Conservation (phyloP, 2,113 vertebrate species). For the Solea senegalensis region DNA sequence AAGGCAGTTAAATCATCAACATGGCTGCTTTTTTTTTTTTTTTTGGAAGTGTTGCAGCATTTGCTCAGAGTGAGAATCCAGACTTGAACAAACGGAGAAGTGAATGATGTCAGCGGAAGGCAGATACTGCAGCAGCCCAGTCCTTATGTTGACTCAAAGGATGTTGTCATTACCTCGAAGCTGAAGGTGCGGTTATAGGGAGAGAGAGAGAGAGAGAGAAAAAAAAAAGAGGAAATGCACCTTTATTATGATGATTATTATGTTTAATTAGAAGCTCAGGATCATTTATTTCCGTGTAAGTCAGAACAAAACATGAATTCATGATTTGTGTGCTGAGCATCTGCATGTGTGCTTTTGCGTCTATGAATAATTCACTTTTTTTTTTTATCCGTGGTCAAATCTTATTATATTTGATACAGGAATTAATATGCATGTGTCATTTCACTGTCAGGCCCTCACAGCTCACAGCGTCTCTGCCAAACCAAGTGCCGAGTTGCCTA, state of each 20-base stretch:
- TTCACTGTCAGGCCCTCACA: neutral
- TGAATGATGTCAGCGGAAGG: conserved; percentile 61
- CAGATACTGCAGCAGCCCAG: conserved; percentile 67
- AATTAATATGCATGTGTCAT: neutral
- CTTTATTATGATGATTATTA: conserved; percentile 8
- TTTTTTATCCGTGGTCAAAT: neutral
- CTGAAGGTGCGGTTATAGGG: conserved; percentile 74
- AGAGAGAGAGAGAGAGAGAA: neutral
- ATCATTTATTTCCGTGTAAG: neutral
- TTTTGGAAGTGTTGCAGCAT: conserved; percentile 30
- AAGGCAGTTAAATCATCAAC: conserved; percentile 47
- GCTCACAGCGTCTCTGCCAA: conserved; percentile 14
- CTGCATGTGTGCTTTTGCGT: too few relatives aligned
- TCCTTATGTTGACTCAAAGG: conserved; percentile 66
- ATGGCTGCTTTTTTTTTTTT: conserved; percentile 64
- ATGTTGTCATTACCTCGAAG: conserved; percentile 76
- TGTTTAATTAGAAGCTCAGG: neutral
- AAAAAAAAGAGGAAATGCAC: conserved; percentile 1
- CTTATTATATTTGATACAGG: neutral
- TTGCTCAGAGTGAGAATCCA: conserved; percentile 21
- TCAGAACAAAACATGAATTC: too few relatives aligned
- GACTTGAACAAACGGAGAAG: conserved; percentile 30
- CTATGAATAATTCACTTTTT: too few relatives aligned
- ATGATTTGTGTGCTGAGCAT: neutral
- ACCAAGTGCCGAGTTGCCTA: conserved; percentile 37